A percentile compares a stretch with the other conserved stretches of the same genome.
These are phyloP conservation scores for Eupithecia pulchellata DNA, from an alignment of 2,888 invertebrate species.

Conservation along the genomic window DNA sequence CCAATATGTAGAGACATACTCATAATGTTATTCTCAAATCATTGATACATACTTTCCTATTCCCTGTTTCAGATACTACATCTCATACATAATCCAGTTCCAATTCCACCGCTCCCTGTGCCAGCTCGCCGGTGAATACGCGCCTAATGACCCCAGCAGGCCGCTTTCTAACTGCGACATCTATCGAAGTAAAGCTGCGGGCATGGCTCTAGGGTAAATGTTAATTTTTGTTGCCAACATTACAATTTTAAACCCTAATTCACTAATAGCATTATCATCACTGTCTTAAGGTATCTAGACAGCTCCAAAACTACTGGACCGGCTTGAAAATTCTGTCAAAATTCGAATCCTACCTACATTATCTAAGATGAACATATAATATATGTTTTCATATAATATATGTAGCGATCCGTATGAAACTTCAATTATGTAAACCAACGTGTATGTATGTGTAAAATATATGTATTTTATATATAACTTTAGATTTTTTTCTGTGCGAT, in stretches of 20 bases:
- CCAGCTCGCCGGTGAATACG: constrained; percentile 88
- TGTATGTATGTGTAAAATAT: too few species aligned
- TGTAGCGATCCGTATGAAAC: too few species aligned
- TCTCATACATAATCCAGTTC: constrained; percentile 93
- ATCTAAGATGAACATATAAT: too few species aligned
- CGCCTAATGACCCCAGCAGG: constrained; percentile 85
- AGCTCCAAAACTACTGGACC: too few species aligned
- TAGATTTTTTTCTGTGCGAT: too few species aligned
- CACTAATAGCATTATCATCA: not conserved
- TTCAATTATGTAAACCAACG: too few species aligned
- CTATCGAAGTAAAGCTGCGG: constrained; percentile 89
- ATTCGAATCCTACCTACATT: too few species aligned
- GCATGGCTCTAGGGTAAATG: constrained; percentile 82
- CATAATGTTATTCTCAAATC: not conserved
- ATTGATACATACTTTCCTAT: not conserved
- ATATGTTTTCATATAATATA: too few species aligned
- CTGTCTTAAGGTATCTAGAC: too few species aligned
- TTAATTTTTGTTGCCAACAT: constrained; percentile 45
- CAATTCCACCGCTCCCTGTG: constrained; percentile 93
- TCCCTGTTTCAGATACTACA: constrained; percentile 86
- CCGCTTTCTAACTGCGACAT: constrained; percentile 92
- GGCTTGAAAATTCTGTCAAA: too few species aligned
- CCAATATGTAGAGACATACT: too few species aligned
- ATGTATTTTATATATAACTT: too few species aligned
- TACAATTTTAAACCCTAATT: not conserved